phyloP scores from a whole-genome alignment of 2,113 vertebrate genomes.

The Gymnocephalus cernua region DNA sequence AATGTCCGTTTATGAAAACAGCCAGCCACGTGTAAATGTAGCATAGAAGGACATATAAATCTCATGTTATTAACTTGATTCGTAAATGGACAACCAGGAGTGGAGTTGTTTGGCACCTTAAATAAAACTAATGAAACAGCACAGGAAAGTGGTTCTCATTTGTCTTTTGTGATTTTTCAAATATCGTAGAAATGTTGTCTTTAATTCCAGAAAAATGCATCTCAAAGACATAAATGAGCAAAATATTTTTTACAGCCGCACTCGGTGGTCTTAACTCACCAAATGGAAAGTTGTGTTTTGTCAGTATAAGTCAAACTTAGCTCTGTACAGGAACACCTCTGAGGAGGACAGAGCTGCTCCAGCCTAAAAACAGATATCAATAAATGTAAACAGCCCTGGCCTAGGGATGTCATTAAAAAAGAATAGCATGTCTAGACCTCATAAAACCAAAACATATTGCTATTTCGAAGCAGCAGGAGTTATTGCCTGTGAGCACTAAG shows the following conservation, averaged over 20 bases:
- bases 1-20: no score
- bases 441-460: constrained; percentile 79
- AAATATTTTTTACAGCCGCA: constrained; percentile 20
- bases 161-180: constrained; percentile 19
- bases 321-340: constrained; percentile 50
- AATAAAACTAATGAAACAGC: constrained; percentile 7
- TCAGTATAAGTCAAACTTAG: constrained; percentile 52
- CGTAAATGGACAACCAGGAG: not conserved
- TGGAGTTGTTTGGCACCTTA: not conserved
- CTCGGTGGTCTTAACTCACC: constrained; percentile 43
- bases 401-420: constrained; percentile 79
- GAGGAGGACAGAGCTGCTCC: constrained; percentile 53
- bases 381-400: constrained; percentile 80
- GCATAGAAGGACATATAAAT: not conserved
- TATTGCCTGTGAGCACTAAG: constrained; percentile 79
- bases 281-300: constrained; percentile 61
- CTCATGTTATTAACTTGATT: not conserved
- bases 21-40: no score
- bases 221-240: constrained; percentile 12
- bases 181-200: not conserved
- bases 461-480: constrained; percentile 79
- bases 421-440: constrained; percentile 81
- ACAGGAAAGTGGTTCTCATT: not conserved
- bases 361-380: constrained; percentile 78
- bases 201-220: constrained; percentile 25